These are phyloP conservation scores for Hydropotes inermis DNA, from an alignment of 2,113 vertebrate species.

Conservation along the genomic window DNA sequence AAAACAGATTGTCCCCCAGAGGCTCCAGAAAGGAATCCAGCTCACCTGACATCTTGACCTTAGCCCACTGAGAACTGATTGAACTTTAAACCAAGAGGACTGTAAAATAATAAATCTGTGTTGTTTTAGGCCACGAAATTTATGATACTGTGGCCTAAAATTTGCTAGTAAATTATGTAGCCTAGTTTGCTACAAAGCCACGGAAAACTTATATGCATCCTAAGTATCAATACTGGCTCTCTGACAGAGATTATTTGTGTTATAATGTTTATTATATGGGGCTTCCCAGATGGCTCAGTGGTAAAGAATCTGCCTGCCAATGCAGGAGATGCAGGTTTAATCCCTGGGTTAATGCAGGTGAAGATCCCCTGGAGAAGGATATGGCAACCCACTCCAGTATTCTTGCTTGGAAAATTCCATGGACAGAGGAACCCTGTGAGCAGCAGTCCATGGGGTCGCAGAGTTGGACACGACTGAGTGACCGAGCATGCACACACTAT, in stretches of 20 bases:
- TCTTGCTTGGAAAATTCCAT: background rate
- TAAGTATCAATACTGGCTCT: background rate
- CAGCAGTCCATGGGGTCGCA: fast-evolving
- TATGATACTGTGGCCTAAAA: background rate
- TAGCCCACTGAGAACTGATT: background rate
- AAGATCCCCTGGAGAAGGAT: background rate
- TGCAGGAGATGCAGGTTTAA: background rate
- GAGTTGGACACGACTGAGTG: background rate
- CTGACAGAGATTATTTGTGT: background rate
- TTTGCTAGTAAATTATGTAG: background rate
- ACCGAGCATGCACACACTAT: background rate
- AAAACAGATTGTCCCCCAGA: background rate
- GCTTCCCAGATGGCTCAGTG: background rate
- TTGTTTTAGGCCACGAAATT: background rate
- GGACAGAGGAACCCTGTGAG: background rate
- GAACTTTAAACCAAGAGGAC: background rate
- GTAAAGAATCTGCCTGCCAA: background rate
- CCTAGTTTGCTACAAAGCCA: background rate
- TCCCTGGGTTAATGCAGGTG: background rate
- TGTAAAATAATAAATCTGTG: conserved; percentile 2
- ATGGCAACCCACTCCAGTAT: background rate
- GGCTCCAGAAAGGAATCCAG: background rate
- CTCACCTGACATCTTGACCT: background rate
- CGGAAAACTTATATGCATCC: background rate
- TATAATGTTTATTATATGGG: background rate